These are phyloP conservation scores for Athrips mouffetella DNA, from an alignment of 2,888 invertebrate species.

Conservation along the genomic window DNA sequence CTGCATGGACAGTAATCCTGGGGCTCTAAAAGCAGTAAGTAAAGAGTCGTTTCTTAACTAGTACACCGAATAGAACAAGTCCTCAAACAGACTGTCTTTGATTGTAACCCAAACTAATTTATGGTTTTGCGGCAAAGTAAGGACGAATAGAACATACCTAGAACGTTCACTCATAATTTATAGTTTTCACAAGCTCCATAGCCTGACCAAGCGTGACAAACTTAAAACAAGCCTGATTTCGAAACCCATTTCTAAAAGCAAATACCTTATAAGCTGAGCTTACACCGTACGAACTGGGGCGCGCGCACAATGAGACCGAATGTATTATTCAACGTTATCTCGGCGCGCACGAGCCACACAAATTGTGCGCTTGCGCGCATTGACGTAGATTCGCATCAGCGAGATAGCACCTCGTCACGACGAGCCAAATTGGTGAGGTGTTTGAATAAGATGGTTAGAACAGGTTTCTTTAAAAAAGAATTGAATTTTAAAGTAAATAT, in stretches of 20 bases:
- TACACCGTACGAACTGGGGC: slow-evolving; percentile 32
- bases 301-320: slow-evolving; percentile 54
- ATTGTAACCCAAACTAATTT: too few species aligned
- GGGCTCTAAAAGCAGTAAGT: too few species aligned
- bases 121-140: too few species aligned
- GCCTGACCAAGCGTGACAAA: slow-evolving; percentile 5
- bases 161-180: not conserved
- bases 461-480: too few species aligned
- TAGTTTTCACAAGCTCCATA: not conserved
- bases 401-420: slow-evolving; percentile 46
- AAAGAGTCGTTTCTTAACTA: too few species aligned
- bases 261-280: slow-evolving; percentile 20
- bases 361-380: slow-evolving; percentile 52
- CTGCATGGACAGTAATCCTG: too few species aligned
- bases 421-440: slow-evolving; percentile 8
- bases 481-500: too few species aligned
- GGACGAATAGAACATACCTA: too few species aligned
- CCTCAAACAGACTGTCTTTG: too few species aligned
- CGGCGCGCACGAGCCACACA: slow-evolving; percentile 58
- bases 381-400: slow-evolving; percentile 40
- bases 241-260: slow-evolving; percentile 14
- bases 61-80: too few species aligned
- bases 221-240: slow-evolving; percentile 7
- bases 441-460: not conserved
- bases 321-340: slow-evolving; percentile 64